Conservation (phyloP, 2,888 invertebrate species). For the Mechanitis mazaeus region DNA sequence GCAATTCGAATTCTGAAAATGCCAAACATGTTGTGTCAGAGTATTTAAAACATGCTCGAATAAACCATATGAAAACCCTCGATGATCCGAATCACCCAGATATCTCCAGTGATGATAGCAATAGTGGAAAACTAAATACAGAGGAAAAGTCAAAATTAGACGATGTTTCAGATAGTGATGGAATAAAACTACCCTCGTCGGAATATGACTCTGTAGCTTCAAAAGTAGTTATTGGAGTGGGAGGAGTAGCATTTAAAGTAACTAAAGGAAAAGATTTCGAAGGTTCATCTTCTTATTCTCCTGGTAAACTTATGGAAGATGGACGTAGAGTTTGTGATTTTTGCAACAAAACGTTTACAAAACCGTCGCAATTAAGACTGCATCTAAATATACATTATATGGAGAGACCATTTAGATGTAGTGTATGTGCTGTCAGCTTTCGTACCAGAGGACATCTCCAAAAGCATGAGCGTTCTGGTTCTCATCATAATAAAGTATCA, state of each 20-base stretch:
- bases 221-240: constrained; percentile 80
- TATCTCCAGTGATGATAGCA: constrained; percentile 47
- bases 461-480: constrained; percentile 94
- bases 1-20: constrained; percentile 64
- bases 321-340: constrained; percentile 88
- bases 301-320: constrained; percentile 80
- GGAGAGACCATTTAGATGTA: constrained; percentile 93
- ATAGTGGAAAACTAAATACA: constrained; percentile 39
- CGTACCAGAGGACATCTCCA: constrained; percentile 93
- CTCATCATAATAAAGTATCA: constrained; percentile 94
- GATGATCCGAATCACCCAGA: constrained; percentile 58
- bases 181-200: constrained; percentile 49
- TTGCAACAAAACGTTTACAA: constrained; percentile 94
- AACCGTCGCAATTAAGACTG: constrained; percentile 91
- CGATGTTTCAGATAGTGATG: constrained; percentile 52
- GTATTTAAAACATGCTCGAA: constrained; percentile 79
- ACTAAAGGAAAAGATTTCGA: constrained; percentile 73
- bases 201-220: constrained; percentile 72
- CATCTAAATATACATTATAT: constrained; percentile 98
- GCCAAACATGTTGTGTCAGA: constrained; percentile 82
- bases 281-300: constrained; percentile 59
- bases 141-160: constrained; percentile 55
- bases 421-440: constrained; percentile 94
- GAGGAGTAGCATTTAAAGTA: constrained; percentile 78
- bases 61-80: constrained; percentile 60